Base-by-base conservation (phyloP, 2,888 invertebrate genomes). In the Synergus gifuensis region DNA sequence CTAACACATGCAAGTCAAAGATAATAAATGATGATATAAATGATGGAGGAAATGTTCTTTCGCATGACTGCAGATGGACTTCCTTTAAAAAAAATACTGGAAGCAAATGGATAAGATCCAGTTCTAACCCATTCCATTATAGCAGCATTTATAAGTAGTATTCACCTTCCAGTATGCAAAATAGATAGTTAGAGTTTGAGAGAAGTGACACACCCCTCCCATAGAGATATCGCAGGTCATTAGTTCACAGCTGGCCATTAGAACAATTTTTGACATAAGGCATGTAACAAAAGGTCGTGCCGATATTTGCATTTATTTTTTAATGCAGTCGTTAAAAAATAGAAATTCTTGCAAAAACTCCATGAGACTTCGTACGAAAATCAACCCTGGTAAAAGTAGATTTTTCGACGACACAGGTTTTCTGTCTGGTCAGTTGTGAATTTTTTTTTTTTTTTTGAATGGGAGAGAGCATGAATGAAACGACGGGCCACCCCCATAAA, bases 401-500 rank as follows among this genome's bases (percentile, higher is more conserved):
- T 18, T 42, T 44, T 16, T 40, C 36, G 36, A n/a, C 18, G n/a
- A 14, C 16, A 36, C 36, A 14, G 36, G 4, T 42, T 14, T 36
- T 46, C 78, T 81, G 80, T 81, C 69, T 80, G 81, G 81, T 83
- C 83, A 76, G 76, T 81, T 79, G 42, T 81, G 78, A 85, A 82
- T 84, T 83, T 82, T 82, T 79, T 60, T 82, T 79, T 60, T 63
- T 82, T 79, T 60, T 63, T 76, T 84, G 84, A 83, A 85, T 79
- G 83, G 83, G 83, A 81, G 83, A 81, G 80, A 77, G 76, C 76
- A 81, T 79, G 80, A 80, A 89, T 89, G 88, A 82, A 80, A 80
- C 83, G 76, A 83, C 84, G 83, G 83, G 84, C 86, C 88, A 90
- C 88, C 89, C 88, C 88, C 88, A 85, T 87, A 86, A 86, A 88